A percentile compares a stretch with the other conserved stretches of the same genome.
Evolutionary conservation across 64 coral and sea anemone species (phyloP).

Genomic region (Actinia equina): DNA sequence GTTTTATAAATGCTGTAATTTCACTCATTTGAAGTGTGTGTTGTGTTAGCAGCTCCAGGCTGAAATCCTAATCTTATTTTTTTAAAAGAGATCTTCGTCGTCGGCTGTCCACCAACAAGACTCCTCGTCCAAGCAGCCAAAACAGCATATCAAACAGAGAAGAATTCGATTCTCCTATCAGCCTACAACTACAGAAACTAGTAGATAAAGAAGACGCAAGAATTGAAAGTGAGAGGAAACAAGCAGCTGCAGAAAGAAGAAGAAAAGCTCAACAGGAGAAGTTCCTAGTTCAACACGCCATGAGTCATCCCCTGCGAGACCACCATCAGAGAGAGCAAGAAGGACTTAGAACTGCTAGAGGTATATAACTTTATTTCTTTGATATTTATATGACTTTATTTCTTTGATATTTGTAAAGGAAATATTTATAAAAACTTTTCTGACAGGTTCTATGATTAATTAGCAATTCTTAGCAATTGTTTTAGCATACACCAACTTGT

Average conservation of each 20-base stretch:
- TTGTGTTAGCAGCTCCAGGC: too few relatives aligned
- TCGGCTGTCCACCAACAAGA: not conserved
- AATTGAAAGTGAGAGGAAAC: conserved; percentile 64
- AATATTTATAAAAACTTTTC: too few relatives aligned
- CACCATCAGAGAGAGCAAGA: conserved; percentile 44
- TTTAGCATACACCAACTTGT: too few relatives aligned
- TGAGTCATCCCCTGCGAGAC: conserved; percentile 68
- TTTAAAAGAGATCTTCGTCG: conserved; percentile 3
- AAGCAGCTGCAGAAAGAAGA: conserved; percentile 57
- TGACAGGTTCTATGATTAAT: too few relatives aligned
- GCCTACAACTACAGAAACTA: conserved; percentile 71
- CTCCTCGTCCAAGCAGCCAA: conserved; percentile 23
- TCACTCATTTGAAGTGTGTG: too few relatives aligned
- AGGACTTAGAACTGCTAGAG: conserved; percentile 30
- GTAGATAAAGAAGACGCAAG: conserved; percentile 67
- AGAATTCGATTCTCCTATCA: conserved; percentile 27
- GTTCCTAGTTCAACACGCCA: conserved; percentile 69
- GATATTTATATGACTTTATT: too few relatives aligned
- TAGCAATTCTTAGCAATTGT: too few relatives aligned
- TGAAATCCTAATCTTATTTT: not conserved
- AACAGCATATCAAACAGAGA: conserved; percentile 1
- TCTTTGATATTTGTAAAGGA: too few relatives aligned
- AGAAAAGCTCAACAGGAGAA: conserved; percentile 75
- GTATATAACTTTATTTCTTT: not conserved
- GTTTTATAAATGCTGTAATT: too few relatives aligned